Conservation (phyloP, 2,113 vertebrate species). For the Pandion haliaetus region DNA sequence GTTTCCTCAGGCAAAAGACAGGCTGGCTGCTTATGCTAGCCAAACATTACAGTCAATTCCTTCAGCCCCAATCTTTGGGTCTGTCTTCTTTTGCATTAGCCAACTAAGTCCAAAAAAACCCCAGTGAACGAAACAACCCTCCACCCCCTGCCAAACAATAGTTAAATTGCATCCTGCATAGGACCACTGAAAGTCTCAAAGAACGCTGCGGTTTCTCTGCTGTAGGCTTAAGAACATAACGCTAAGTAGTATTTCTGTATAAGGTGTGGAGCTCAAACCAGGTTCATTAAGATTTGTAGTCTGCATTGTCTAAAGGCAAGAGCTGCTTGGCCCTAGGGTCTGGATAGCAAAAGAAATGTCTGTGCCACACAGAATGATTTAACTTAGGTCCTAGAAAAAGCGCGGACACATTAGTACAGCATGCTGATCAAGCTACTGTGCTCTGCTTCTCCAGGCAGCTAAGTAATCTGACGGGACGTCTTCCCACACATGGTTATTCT, state of each 20-base stretch:
- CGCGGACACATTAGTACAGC: background rate
- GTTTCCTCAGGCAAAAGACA: slow-evolving; percentile 29
- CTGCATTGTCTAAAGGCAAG: background rate
- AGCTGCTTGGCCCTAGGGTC: background rate
- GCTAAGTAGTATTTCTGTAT: background rate
- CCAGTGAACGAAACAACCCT: background rate
- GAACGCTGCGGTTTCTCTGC: background rate
- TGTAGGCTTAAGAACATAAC: background rate
- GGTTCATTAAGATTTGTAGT: slow-evolving; percentile 7
- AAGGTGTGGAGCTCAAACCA: background rate
- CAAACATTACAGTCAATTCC: background rate
- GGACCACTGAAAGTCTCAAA: background rate
- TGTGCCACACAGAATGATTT: background rate
- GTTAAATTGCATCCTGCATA: background rate
- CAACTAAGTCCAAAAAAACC: background rate
- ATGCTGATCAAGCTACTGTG: background rate
- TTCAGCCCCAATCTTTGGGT: background rate
- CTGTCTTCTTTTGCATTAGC: background rate
- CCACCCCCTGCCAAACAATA: background rate
- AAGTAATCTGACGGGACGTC: background rate
- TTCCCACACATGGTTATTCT: background rate
- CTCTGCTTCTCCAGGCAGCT: background rate
- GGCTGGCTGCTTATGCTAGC: background rate
- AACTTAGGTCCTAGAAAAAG: background rate
- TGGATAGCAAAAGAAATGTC: background rate